Evolutionary conservation across 2,797 vertebrate genomes (phyloP), one percentile per base, ranked within the genome.

Genomic region (Parambassis ranga): DNA sequence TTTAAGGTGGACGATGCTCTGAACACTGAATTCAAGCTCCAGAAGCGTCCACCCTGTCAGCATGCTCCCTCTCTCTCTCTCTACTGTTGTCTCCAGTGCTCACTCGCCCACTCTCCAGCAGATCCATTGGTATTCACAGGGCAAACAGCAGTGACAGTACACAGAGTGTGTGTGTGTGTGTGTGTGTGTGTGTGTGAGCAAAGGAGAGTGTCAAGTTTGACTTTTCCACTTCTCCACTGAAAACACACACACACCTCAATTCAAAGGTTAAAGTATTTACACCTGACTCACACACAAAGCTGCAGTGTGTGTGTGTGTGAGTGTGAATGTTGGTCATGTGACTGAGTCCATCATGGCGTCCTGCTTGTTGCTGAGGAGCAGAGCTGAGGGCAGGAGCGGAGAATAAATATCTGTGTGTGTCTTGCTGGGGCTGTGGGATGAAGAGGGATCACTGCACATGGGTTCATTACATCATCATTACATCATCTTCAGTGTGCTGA

Each of bases 101-200:
- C 73, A 23, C 46, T 71, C 52, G 16, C 67, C 43, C 70, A 59
- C 79, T 56, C 71, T 50, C 46, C 49, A 46, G 10, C 3, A 33
- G 60, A 46, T 32, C 50, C 62, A 84, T 85, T 82, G 74, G 77
- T 82, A 85, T 85, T 85, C 79, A 82, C 67, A 72, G 61, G 62
- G 52, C 57, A 53, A 65, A 73, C 48, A 42, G 19, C 61, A 70
- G 53, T 52, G 53, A 81, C 66, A 65, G 51, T 32, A 16, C 35
- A 18, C 27, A 36, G 41, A 10, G 51, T 41, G 35, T 10, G 35
- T 37, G 57, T 7, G 46, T n/a, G n/a, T n/a, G n/a, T n/a, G n/a
- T n/a, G n/a, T n/a, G n/a, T n/a, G n/a, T n/a, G n/a, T n/a, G n/a
- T n/a, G n/a, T n/a, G n/a, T n/a, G n/a, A n/a, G n/a, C n/a, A n/a